Conservation (phyloP, 2,797 vertebrate species). For the Muraenolepis orangiensis region DNA sequence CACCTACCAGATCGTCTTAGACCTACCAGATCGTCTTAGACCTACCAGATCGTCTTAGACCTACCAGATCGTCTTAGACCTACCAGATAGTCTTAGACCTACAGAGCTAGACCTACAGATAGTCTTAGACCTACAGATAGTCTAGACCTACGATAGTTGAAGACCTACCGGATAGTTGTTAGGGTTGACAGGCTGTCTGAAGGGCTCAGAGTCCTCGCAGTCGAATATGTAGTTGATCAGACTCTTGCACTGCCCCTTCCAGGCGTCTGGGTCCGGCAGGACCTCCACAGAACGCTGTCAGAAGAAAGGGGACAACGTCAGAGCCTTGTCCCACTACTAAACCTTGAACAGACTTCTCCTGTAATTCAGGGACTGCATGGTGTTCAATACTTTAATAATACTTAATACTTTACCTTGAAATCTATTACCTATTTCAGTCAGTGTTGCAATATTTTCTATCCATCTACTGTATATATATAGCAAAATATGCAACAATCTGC, state of each 20-base stretch:
- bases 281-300: conserved; percentile 64
- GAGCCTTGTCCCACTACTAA: background rate
- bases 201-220: conserved; percentile 96
- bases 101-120: too few species aligned
- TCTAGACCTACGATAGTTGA: too few species aligned
- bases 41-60: too few species aligned
- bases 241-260: conserved; percentile 89
- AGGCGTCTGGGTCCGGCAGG: conserved; percentile 79
- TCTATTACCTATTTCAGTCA: background rate
- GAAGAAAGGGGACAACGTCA: background rate
- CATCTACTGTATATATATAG: too few species aligned
- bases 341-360: background rate
- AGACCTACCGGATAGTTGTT: conserved; percentile 86
- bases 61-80: too few species aligned
- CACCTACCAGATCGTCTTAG: too few species aligned
- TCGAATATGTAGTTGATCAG: conserved; percentile 89
- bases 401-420: too few species aligned
- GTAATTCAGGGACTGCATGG: background rate
- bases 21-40: too few species aligned
- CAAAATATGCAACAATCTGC: too few species aligned
- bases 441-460: background rate
- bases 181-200: conserved; percentile 90
- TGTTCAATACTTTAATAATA: background rate
- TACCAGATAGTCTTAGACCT: too few species aligned
- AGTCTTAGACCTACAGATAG: too few species aligned